Evolutionary conservation across 2,888 invertebrate species (phyloP), one percentile per base, ranked within the genome.

Genomic region (Trimorus sp.): DNA sequence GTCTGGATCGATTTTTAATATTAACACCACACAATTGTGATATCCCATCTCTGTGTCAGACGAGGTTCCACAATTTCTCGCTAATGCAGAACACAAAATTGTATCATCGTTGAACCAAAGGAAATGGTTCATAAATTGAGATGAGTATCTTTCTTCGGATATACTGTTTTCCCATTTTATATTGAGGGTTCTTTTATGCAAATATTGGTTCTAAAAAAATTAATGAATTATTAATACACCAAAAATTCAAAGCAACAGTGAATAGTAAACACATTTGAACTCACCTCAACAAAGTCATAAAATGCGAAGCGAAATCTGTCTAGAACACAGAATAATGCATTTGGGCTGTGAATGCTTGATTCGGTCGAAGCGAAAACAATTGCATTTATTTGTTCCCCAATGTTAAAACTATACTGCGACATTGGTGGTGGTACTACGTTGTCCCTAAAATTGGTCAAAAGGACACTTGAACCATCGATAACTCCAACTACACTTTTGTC

Each of bases 381-480:
- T 38, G 93, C 92, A 89, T 94, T 94, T 1, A 96, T 93, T 79
- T 93, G 92, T 37, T 91, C 89, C 0, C 94, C 92, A 74, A 94
- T 90, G 65, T 93, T 89, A 12, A 96, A 87, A 85, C 93, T 93
- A 68, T 93, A 92, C 65, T 95, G 94, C 77, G 94, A 93, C 95
- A 97, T 95, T 45, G 98, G 98, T 0, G 98, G 98, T 38, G 98
- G 98, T 11, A 97, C 93, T 36, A 97, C 93, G 75, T 94, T 94
- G 81, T 94, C 92, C 83, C 94, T 94, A 88, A 97, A 96, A 45
- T 95, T 94, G 9, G 97, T 97, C 54, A 97, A 82, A 58, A 96
- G 92, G 36, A 96, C 86, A 84, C 94, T 94, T 73, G 92, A 94
- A 84, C 96, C 96, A 93, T 97, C 96, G 84, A 97, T 94, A 11